Percentiles rank a stretch among this genome's conserved stretches.
Evolutionary conservation across 2,113 vertebrate species (phyloP).

Genomic region (Axis porcinus): DNA sequence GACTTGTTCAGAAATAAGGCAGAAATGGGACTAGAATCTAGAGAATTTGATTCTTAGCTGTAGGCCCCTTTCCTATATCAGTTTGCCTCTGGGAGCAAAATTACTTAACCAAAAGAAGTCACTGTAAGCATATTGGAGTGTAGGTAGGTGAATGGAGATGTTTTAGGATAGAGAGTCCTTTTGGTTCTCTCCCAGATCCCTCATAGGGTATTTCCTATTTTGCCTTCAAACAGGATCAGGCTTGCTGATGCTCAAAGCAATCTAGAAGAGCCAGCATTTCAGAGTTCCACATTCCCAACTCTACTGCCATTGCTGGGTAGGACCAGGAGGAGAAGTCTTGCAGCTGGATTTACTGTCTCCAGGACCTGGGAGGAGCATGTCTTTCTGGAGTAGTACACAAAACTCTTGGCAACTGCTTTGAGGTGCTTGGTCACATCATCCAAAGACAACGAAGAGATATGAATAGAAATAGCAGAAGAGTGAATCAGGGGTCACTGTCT

Average conservation of each 20-base stretch:
- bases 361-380: conserved; percentile 41
- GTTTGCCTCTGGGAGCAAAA: neutral
- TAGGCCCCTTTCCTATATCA: neutral
- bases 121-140: neutral
- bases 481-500: conserved; percentile 79
- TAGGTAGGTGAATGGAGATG: neutral
- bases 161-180: neutral
- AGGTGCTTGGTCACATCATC: conserved; percentile 51
- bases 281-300: neutral
- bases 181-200: neutral
- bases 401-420: conserved; percentile 42
- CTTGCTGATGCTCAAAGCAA: neutral
- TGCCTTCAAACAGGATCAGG: neutral
- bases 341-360: conserved; percentile 49
- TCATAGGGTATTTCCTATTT: neutral
- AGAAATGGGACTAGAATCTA: neutral
- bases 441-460: conserved; percentile 69
- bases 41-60: neutral
- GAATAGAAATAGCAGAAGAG: conserved; percentile 79
- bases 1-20: neutral
- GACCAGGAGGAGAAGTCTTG: neutral
- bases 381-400: conserved; percentile 26
- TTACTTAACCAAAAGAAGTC: neutral
- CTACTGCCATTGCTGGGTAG: neutral
- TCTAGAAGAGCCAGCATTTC: neutral